These are phyloP conservation scores for Oreochromis mossambicus DNA, from an alignment of 2,797 vertebrate species.

Conservation along the genomic window DNA sequence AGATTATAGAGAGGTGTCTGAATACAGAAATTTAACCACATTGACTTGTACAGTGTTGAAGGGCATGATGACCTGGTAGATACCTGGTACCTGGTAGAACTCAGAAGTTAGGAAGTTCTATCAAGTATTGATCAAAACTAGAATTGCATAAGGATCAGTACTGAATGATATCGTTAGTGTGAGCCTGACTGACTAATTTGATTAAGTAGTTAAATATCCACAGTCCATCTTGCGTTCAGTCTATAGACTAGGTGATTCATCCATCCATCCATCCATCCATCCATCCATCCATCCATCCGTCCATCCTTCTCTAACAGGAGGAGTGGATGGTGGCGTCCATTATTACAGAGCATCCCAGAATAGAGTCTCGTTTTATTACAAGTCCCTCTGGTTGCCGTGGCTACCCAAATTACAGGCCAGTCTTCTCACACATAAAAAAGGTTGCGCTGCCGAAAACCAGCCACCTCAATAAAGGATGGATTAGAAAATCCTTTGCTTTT, in stretches of 20 bases:
- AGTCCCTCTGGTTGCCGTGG: slow-evolving; percentile 82
- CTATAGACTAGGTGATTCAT: not conserved
- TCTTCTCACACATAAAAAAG: slow-evolving; percentile 85
- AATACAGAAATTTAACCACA: slow-evolving; percentile 64
- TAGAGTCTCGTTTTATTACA: slow-evolving; percentile 84
- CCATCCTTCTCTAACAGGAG: slow-evolving; percentile 75
- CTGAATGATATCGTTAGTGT: not conserved
- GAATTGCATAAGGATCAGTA: not conserved
- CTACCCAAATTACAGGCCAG: slow-evolving; percentile 83
- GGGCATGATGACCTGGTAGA: slow-evolving; percentile 10
- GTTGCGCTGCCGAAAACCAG: slow-evolving; percentile 81
- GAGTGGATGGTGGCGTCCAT: slow-evolving; percentile 78
- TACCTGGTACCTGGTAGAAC: not conserved
- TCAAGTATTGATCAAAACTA: slow-evolving; percentile 32
- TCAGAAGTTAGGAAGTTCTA: slow-evolving; percentile 13
- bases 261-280: slow-evolving; percentile 8
- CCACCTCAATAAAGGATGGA: slow-evolving; percentile 87
- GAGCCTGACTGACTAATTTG: not conserved
- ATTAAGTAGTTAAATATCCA: not conserved
- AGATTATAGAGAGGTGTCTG: slow-evolving; percentile 77
- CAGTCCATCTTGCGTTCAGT: slow-evolving; percentile 4
- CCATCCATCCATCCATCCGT: slow-evolving; percentile 15
- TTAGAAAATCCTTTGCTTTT: slow-evolving; percentile 85
- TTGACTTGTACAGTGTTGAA: slow-evolving; percentile 52
- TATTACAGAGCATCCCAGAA: slow-evolving; percentile 88